Base-by-base conservation (phyloP, 2,797 vertebrate genomes). In the Cossypha niveicapilla region DNA sequence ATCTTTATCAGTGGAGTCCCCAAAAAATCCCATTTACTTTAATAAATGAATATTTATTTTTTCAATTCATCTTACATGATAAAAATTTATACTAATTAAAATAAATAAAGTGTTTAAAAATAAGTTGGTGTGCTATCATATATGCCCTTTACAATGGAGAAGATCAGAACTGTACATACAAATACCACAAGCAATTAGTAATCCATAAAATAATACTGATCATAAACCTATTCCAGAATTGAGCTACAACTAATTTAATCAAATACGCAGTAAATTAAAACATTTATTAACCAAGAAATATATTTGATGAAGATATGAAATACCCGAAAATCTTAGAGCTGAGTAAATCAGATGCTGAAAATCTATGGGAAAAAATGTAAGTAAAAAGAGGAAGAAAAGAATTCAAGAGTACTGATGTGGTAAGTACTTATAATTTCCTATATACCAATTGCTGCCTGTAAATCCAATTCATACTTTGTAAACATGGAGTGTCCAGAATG, bases 21-120 rank as follows among this genome's bases (percentile, higher is more conserved):
- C 92, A 16, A 56, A 92, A 94, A 94, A 95, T 92, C 86, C 93
- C 88, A 83, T 91, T 96, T 95, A 94, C 81, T 97, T 94, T 95
- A 96, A 95, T 91, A 96, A 88, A 82, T 56, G 91, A 92, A 82
- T 96, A 93, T 92, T 96, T 94, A 62, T 73, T 96, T 94, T 88
- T 94, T 90, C 84, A 92, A 96, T 96, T 92, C 48, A 62, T 81
- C 81, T 87, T 94, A 92, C 79, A 97, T 50, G 78, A 96, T 95
- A 97, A 90, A 96, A 93, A 88, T 95, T 94, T 86, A 83, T 83
- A 96, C 92, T 90, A 97, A 97, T 97, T 97, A 95, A 97, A 98
- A 98, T 98, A 98, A 98, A 98, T 98, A 97, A 97, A 97, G 95
- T 47, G 79, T 56, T 92, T 93, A 96, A 97, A 97, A 96, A 93